Percentiles rank a stretch among this genome's conserved stretches.
These are phyloP conservation scores for Verasper variegatus DNA, from an alignment of 2,113 vertebrate species.

Conservation along the genomic window DNA sequence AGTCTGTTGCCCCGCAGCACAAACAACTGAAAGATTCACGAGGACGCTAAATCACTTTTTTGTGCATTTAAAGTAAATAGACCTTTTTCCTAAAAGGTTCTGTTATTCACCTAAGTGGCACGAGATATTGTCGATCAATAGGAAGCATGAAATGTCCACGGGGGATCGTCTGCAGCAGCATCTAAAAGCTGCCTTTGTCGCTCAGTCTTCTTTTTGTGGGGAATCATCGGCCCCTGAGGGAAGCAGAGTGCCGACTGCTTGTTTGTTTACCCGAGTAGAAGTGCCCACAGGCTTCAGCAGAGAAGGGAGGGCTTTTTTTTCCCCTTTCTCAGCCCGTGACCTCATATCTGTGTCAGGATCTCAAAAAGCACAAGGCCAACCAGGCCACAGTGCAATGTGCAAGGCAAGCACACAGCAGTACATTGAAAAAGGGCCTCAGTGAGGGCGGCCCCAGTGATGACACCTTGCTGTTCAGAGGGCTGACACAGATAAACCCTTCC, in stretches of 20 bases:
- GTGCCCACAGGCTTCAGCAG: conserved; percentile 34
- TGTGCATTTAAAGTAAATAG: not conserved
- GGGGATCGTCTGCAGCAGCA: conserved; percentile 10
- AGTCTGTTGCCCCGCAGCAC: conserved; percentile 8
- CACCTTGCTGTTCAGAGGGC: conserved; percentile 37
- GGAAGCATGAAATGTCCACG: not conserved
- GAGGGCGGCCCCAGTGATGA: conserved; percentile 44
- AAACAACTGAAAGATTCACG: conserved; percentile 18
- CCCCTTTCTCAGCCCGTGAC: conserved; percentile 59
- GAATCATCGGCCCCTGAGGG: conserved; percentile 33
- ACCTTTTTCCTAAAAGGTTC: conserved; percentile 16
- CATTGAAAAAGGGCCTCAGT: conserved; percentile 50
- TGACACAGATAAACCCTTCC: conserved; percentile 26
- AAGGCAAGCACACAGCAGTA: conserved; percentile 52
- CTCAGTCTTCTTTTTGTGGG: conserved; percentile 22
- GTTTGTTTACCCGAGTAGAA: conserved; percentile 64
- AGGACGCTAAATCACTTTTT: not conserved
- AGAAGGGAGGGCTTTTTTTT: not conserved
- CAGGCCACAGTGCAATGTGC: conserved; percentile 40
- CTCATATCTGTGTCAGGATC: conserved; percentile 69
- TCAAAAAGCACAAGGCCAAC: conserved; percentile 20
- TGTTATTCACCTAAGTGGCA: conserved; percentile 1
- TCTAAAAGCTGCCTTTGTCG: conserved; percentile 51
- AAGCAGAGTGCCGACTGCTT: conserved; percentile 35
- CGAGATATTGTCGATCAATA: conserved; percentile 42